A percentile compares a stretch with the other conserved stretches of the same genome.
These are phyloP conservation scores for Drosophila rufa DNA, from an alignment of 1,140 invertebrate species.

Conservation along the genomic window DNA sequence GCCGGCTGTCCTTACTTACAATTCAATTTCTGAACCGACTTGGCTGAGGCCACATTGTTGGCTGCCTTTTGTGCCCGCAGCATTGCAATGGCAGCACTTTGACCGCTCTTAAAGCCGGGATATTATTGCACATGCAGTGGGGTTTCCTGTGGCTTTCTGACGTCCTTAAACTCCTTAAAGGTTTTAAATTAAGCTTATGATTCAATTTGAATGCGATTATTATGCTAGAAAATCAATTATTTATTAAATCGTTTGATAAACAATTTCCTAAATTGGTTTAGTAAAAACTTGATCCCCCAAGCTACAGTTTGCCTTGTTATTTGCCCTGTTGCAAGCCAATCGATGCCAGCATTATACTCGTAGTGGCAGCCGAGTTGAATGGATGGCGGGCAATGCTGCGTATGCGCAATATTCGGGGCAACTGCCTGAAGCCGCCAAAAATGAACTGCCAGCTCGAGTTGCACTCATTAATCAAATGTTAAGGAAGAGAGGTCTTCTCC, in stretches of 20 bases:
- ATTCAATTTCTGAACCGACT: conserved; percentile 71
- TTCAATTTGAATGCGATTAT: too few species aligned
- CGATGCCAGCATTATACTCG: conserved; percentile 42
- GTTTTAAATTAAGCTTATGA: background rate
- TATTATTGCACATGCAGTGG: conserved; percentile 37
- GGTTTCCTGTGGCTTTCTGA: background rate
- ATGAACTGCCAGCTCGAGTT: conserved; percentile 70
- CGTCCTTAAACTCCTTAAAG: conserved; percentile 1
- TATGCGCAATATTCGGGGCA: conserved; percentile 70
- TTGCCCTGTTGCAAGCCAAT: conserved; percentile 24
- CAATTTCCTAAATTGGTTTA: background rate
- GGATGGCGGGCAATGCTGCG: conserved; percentile 42
- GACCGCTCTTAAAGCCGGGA: conserved; percentile 36
- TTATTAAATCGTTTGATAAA: too few species aligned
- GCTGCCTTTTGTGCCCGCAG: conserved; percentile 35
- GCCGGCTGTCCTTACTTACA: conserved; percentile 72
- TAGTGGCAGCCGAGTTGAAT: conserved; percentile 31
- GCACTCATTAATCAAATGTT: conserved; percentile 81
- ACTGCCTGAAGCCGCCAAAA: conserved; percentile 60
- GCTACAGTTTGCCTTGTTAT: background rate
- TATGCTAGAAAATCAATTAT: too few species aligned
- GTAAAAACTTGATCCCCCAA: background rate
- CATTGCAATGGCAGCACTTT: conserved; percentile 37
- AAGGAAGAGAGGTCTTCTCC: conserved; percentile 61
- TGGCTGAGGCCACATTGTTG: conserved; percentile 56